Conservation (phyloP, 2,888 invertebrate species). For the Diachrysia chrysitis region DNA sequence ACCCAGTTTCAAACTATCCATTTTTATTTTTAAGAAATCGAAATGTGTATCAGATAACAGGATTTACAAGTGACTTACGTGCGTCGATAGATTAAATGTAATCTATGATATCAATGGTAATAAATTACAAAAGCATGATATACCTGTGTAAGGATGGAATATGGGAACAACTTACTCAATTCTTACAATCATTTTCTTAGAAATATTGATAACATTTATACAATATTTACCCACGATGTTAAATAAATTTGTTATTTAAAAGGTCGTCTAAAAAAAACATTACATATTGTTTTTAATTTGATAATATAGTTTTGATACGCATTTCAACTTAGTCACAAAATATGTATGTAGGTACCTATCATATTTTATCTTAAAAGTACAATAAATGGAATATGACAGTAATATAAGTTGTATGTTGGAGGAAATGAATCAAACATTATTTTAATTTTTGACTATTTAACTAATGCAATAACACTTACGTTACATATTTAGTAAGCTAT, state of each 20-base stretch:
- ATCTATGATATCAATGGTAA: conserved; percentile 33
- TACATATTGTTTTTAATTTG: background rate
- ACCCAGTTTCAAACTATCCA: background rate
- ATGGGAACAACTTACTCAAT: conserved; percentile 11
- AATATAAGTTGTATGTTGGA: conserved; percentile 22
- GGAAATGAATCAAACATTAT: conserved; percentile 47
- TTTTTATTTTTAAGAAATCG: background rate
- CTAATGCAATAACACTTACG: conserved; percentile 3
- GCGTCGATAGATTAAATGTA: conserved; percentile 32
- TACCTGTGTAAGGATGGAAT: background rate
- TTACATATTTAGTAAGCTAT: conserved; percentile 27
- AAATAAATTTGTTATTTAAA: background rate
- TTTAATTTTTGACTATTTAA: conserved; percentile 25
- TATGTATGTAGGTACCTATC: background rate
- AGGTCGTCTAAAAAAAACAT: background rate
- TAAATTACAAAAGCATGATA: conserved; percentile 21
- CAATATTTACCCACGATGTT: background rate
- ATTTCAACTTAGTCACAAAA: background rate
- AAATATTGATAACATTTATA: conserved; percentile 12
- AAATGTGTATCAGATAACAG: conserved; percentile 2
- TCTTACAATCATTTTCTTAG: background rate
- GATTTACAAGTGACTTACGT: conserved; percentile 14
- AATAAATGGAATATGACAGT: conserved; percentile 10
- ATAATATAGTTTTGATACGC: background rate
- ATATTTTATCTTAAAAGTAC: conserved; percentile 20